Evolutionary conservation across 92 coral and sea anemone species (phyloP).

Genomic region (Phenganax stokvisi): DNA sequence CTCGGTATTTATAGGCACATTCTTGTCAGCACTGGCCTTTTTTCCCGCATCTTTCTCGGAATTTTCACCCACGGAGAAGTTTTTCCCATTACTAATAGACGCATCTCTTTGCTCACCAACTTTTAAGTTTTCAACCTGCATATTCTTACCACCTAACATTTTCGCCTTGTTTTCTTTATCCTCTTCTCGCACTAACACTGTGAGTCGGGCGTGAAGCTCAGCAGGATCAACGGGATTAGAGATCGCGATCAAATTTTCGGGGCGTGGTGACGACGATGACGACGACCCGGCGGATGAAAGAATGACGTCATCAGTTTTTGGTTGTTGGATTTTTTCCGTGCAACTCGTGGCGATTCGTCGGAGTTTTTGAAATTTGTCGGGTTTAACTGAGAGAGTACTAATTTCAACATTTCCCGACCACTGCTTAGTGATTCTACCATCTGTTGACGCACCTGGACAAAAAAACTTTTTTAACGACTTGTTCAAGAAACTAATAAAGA

Average conservation of each 20-base stretch:
- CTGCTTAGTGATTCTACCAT: not conserved
- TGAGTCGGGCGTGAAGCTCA: constrained; percentile 19
- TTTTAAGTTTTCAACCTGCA: not conserved
- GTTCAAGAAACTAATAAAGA: no score
- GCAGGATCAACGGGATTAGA: constrained; percentile 68
- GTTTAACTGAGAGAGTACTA: constrained; percentile 21
- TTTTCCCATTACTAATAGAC: not conserved
- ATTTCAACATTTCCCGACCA: not conserved
- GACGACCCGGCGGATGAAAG: constrained; percentile 96
- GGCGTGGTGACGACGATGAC: constrained; percentile 85
- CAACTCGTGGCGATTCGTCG: constrained; percentile 31
- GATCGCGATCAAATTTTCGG: constrained; percentile 60
- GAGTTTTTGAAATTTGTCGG: constrained; percentile 30
- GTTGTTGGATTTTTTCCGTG: constrained; percentile 25
- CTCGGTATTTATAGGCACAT: constrained; percentile 2
- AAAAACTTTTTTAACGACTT: not conserved
- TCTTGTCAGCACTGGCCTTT: not conserved
- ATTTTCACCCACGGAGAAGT: constrained; percentile 35
- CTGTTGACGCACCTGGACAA: not conserved
- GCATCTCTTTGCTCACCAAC: no score
- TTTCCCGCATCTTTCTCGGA: constrained; percentile 48
- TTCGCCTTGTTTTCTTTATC: constrained; percentile 1
- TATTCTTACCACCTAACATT: not conserved
- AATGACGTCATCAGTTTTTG: constrained; percentile 59
- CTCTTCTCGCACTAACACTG: constrained; percentile 30